These are phyloP conservation scores for Pocillopora damicornis DNA, from an alignment of 64 coral and sea anemone species.

Conservation along the genomic window DNA sequence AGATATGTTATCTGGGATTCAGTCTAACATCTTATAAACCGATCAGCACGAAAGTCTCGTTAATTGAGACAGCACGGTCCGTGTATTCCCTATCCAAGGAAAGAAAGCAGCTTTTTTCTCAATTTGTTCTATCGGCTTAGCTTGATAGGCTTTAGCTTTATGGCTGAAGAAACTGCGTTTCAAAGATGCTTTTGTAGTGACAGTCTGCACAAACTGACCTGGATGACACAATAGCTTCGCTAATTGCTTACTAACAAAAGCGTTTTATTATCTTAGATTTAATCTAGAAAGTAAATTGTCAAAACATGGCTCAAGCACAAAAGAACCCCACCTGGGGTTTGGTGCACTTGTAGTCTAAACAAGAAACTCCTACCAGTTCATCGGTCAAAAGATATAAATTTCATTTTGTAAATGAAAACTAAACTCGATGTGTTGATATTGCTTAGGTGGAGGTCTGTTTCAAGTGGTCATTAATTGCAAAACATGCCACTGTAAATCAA, in stretches of 20 bases:
- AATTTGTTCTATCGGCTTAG: neutral
- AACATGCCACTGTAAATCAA: neutral
- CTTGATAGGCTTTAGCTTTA: conserved; percentile 2
- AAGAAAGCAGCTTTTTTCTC: neutral
- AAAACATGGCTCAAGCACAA: conserved; percentile 9
- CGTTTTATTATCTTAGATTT: conserved; percentile 21
- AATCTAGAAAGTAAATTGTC: conserved; percentile 35
- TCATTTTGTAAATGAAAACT: neutral
- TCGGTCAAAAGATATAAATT: neutral
- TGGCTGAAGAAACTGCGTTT: conserved; percentile 11
- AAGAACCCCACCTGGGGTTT: neutral
- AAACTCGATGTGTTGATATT: neutral
- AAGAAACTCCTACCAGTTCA: neutral
- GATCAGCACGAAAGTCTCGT: neutral
- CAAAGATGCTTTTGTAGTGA: conserved; percentile 15
- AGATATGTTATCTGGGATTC: conserved; percentile 11
- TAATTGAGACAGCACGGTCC: neutral
- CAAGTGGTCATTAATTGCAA: neutral
- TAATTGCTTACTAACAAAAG: conserved; percentile 28
- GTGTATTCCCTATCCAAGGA: conserved; percentile 6
- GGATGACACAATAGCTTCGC: conserved; percentile 12
- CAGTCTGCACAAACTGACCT: conserved; percentile 7
- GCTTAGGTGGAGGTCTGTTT: neutral
- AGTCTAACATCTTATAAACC: neutral
- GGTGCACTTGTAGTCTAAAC: neutral